Base-by-base conservation (phyloP, 2,888 invertebrate genomes). In the Formica aserva region DNA sequence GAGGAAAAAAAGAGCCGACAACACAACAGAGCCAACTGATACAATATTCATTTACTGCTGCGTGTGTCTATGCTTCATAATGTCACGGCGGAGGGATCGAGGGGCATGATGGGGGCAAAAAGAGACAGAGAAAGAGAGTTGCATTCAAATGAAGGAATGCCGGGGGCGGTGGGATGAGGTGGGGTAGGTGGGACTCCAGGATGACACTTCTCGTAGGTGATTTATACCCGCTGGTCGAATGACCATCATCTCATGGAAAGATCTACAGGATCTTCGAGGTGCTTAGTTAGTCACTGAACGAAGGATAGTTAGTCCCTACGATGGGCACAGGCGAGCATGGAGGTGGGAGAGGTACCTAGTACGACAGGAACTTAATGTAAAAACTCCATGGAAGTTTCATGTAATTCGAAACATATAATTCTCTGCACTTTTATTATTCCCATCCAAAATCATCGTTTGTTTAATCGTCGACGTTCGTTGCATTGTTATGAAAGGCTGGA, bases 161-260 rank as follows among this genome's bases (percentile, higher is more conserved):
- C 89, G 89, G 88, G 91, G 92, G 91, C 89, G 91, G 91, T 82
- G 88, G 91, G 85, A 86, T 75, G 85, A 83, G 89, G 88, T 88
- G 85, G 87, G 87, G 83, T 90, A 91, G 90, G 92, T 90, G 92
- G 90, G 90, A 90, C 88, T 86, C 85, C 85, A 75, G 91, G 92
- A 93, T 93, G 93, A 93, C 93, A 93, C 93, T 93, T 93, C 93
- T 93, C 91, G 88, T 92, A 89, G 91, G 93, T 93, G 93, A 93
- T 93, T 93, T 93, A 93, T 93, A 92, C 92, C 91, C 92, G 91
- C 86, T 91, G 90, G 87, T 91, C 92, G 92, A 92, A 91, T 92
- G 94, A 93, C 92, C 93, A 92, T 93, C 93, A 93, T 93, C 93
- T 93, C 91, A 87, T 85, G 90, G 91, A 91, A 91, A 91, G 93